These are phyloP conservation scores for Mylabris sibirica DNA, from an alignment of 2,888 invertebrate species.

Conservation along the genomic window DNA sequence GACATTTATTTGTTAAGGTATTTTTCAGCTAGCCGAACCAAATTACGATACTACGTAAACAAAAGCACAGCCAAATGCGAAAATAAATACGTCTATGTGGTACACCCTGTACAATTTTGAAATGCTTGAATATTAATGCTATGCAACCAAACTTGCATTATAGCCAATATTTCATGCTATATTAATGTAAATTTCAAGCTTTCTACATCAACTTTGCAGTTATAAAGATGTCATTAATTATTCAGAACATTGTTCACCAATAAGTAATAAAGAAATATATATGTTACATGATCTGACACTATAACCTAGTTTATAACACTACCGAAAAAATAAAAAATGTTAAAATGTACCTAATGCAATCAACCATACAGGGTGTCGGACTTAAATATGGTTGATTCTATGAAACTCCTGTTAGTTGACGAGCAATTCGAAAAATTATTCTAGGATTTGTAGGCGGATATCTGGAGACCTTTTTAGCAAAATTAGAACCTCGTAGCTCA, in stretches of 20 bases:
- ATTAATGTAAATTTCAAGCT: background rate
- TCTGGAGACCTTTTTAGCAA: too few species aligned
- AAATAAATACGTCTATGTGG: too few species aligned
- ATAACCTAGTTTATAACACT: background rate
- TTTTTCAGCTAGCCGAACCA: too few species aligned
- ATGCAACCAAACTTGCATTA: background rate
- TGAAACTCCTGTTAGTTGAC: too few species aligned
- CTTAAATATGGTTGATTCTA: too few species aligned
- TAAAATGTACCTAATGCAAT: background rate
- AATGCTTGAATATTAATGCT: background rate
- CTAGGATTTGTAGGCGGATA: too few species aligned
- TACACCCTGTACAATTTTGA: background rate
- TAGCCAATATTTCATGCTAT: background rate
- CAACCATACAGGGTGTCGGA: too few species aligned
- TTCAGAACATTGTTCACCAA: background rate
- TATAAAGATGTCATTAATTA: slow-evolving; percentile 2
- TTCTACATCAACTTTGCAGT: background rate
- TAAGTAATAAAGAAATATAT: background rate
- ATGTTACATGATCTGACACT: background rate
- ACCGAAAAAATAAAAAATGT: background rate
- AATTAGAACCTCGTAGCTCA: too few species aligned
- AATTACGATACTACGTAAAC: too few species aligned
- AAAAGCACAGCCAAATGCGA: too few species aligned
- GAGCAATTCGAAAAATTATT: too few species aligned
- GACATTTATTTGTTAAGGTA: too few species aligned